Base-by-base conservation (phyloP, 2,113 vertebrate species). In the Aspiorhynchus laticeps region DNA sequence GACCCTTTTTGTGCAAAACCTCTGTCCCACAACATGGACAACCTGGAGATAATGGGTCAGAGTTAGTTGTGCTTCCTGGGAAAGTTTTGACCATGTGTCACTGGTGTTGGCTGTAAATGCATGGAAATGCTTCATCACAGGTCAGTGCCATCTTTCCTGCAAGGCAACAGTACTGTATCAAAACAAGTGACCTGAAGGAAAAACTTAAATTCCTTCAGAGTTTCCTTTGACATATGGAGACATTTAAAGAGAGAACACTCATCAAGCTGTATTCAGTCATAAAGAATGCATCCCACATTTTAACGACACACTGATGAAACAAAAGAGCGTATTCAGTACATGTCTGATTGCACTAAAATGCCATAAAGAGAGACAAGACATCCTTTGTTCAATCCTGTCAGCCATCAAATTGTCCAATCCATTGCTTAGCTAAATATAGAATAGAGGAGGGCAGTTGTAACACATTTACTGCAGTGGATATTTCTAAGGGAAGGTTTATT, bases 321-420 rank as follows among this genome's bases (percentile, higher is more conserved):
- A 82, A 82, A 46, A 65, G 61, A 82, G 36, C 26, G 3, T 48
- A 65, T 82, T 67, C 61, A 82, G 41, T 65, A 82, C 41, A 80
- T 80, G 79, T 63, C 79, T 63, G 56, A 82, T 82, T 82, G 59
- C 24, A 48, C 61, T 28, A 82, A 65, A 82, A 65, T 48, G 80
- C 14, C 33, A 81, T 9, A 48, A 67, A 82, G 80, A 67, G 59
- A n/a, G 56, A 81, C 59, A 81, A 43, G 38, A 46, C 59, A 67
- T 67, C 4, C 26, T 82, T 82, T 82, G 59, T 82, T 82, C 38
- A 48, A 2, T 51, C 46, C 46, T 65, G 41, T 82, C 59, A 82
- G 38, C 15, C 26, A 46, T 82, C 36, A 67, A 48, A 65, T 31
- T 65, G 17, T 43, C 56, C n/a, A 48, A 67, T 48, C 38, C 36